A percentile compares a stretch with the other conserved stretches of the same genome.
These are phyloP conservation scores for Anhinga anhinga DNA, from an alignment of 2,113 vertebrate species.

Conservation along the genomic window DNA sequence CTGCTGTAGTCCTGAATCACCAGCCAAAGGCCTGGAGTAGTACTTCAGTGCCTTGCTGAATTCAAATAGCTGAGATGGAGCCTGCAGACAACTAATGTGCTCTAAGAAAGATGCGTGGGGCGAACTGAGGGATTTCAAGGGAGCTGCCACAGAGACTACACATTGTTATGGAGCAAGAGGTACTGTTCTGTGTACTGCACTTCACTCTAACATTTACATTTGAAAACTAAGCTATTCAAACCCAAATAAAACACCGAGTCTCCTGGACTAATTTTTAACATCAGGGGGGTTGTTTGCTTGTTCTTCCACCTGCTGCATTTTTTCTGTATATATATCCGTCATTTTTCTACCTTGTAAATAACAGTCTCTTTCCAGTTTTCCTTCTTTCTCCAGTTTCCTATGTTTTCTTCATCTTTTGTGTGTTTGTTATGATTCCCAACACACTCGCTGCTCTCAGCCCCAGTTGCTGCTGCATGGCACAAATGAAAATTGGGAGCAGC, in stretches of 20 bases:
- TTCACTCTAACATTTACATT: background rate
- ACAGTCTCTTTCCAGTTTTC: background rate
- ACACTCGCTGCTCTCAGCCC: background rate
- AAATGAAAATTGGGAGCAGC: background rate
- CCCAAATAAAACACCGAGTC: background rate
- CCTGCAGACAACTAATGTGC: slow-evolving; percentile 29
- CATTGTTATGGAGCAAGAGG: background rate
- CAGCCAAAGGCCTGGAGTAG: slow-evolving; percentile 2
- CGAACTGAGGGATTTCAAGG: background rate
- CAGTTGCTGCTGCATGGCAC: background rate
- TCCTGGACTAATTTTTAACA: background rate
- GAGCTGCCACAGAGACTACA: background rate
- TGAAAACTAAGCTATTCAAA: background rate
- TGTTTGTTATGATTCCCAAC: background rate
- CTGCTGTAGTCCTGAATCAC: slow-evolving; percentile 16
- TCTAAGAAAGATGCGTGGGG: slow-evolving; percentile 28
- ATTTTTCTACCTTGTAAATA: background rate
- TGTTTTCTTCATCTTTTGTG: background rate
- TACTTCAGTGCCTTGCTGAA: slow-evolving; percentile 21
- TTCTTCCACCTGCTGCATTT: background rate
- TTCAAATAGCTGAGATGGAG: slow-evolving; percentile 25
- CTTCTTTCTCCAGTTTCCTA: background rate
- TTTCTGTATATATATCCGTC: background rate
- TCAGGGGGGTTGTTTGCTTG: background rate
- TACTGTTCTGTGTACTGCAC: slow-evolving; percentile 6